Conservation (phyloP, 2,113 vertebrate species). For the Burhinus bistriatus region DNA sequence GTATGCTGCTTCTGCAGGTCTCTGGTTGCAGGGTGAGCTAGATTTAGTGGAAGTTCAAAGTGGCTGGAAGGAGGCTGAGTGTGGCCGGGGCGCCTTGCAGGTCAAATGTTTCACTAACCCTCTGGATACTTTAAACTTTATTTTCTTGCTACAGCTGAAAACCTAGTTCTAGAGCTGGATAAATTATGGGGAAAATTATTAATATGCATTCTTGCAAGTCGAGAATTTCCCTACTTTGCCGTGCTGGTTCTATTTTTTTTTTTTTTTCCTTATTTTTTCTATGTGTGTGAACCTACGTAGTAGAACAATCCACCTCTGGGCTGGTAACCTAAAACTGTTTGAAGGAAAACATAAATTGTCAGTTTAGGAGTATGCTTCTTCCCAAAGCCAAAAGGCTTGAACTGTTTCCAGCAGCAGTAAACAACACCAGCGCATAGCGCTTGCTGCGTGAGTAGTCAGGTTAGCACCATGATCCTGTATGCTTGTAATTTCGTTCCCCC, state of each 20-base stretch:
- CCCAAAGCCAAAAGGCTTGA: no score
- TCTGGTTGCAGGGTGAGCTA: not conserved
- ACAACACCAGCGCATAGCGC: no score
- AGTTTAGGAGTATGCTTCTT: no score
- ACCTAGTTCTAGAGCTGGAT: not conserved
- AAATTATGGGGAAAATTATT: not conserved
- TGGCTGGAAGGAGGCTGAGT: not conserved
- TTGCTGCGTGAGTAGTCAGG: no score
- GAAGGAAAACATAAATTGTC: no score
- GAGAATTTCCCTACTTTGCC: not conserved
- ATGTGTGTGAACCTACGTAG: not conserved
- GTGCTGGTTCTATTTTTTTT: not conserved
- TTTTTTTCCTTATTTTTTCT: no score
- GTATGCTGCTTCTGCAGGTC: not conserved
- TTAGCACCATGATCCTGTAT: no score
- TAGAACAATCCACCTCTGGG: not conserved
- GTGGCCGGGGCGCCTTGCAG: accelerated
- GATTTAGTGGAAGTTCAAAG: not conserved
- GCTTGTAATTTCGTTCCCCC: no score
- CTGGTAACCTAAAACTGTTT: no score
- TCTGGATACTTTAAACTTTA: not conserved
- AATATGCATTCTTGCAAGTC: not conserved
- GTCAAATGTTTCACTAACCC: not conserved
- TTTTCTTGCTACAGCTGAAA: not conserved
- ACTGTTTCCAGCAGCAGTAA: no score